phyloP scores from a whole-genome alignment of 2,888 invertebrate species.

The Busseola fusca region DNA sequence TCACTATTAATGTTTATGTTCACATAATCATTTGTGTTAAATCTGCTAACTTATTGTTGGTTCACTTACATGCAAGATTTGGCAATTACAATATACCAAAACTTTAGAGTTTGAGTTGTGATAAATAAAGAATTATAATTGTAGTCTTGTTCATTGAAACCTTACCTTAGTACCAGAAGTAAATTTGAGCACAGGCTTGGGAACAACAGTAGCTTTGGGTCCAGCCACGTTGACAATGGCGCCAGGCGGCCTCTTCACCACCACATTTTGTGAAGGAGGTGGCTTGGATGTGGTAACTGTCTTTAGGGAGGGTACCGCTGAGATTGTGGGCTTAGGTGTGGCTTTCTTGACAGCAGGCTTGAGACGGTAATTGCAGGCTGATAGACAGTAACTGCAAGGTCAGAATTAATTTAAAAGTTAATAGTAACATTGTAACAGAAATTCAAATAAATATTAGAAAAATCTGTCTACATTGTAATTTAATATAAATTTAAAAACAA shows the following conservation, averaged over 20 bases:
- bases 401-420: neutral
- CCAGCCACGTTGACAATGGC: slow-evolving; percentile 89
- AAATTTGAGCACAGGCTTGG: slow-evolving; percentile 94
- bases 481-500: neutral
- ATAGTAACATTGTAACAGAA: neutral
- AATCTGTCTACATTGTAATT: neutral
- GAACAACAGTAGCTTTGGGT: slow-evolving; percentile 91
- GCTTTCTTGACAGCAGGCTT: slow-evolving; percentile 88
- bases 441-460: neutral
- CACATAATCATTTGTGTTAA: neutral
- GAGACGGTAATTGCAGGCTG: slow-evolving; percentile 94
- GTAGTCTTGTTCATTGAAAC: neutral
- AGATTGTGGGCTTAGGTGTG: slow-evolving; percentile 72
- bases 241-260: slow-evolving; percentile 82
- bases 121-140: neutral
- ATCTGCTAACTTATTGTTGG: neutral
- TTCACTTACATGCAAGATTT: no score
- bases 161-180: slow-evolving; percentile 87
- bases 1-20: neutral
- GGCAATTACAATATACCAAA: no score
- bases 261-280: slow-evolving; percentile 78
- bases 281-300: slow-evolving; percentile 83
- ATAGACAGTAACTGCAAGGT: slow-evolving; percentile 93
- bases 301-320: slow-evolving; percentile 74
- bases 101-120: neutral